A percentile compares a stretch with the other conserved stretches of the same genome.
Evolutionary conservation across 2,113 vertebrate genomes (phyloP).

Genomic region (Heterotilapia buettikoferi): DNA sequence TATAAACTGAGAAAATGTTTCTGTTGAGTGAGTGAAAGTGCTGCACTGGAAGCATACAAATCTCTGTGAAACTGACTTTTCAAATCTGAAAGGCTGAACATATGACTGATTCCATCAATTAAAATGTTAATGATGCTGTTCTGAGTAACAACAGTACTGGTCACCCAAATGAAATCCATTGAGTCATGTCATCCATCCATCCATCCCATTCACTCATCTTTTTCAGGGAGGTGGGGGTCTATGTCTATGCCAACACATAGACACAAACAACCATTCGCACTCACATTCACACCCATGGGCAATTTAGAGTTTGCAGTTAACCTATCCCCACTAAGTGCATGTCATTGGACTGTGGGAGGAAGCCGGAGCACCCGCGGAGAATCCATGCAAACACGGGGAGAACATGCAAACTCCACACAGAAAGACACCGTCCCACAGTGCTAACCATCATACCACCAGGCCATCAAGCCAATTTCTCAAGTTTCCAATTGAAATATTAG

Average conservation of each 20-base stretch:
- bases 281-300: neutral
- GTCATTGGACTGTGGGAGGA: neutral
- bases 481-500: neutral
- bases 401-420: neutral
- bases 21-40: neutral
- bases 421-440: neutral
- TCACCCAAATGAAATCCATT: neutral
- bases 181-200: neutral
- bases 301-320: neutral
- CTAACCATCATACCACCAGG: neutral
- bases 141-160: neutral
- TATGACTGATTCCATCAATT: neutral
- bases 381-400: neutral
- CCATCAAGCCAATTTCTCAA: neutral
- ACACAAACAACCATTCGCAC: neutral
- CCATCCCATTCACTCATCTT: neutral
- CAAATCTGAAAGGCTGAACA: neutral
- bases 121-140: neutral
- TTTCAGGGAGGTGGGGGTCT: neutral
- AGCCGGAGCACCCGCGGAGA: accelerated
- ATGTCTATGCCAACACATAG: neutral
- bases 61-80: neutral
- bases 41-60: neutral
- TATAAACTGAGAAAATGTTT: neutral
- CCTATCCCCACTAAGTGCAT: neutral